A percentile compares a stretch with the other conserved stretches of the same genome.
Conservation (phyloP, 2,888 invertebrate species). For the Patella caerulea region DNA sequence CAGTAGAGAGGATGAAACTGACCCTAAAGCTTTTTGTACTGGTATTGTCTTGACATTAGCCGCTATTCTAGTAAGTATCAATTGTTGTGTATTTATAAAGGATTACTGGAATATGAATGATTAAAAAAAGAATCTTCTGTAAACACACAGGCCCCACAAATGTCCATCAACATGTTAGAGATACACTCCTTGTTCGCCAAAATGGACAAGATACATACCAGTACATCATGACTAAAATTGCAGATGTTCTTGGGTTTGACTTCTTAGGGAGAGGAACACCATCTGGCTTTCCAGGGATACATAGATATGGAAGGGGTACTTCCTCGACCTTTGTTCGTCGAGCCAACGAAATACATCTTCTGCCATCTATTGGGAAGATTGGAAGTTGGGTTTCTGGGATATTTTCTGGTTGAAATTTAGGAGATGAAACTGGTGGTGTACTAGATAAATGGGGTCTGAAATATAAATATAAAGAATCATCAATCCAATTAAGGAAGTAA, state of each 20-base stretch:
- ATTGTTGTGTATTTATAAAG: no score
- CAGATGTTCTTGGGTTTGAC: neutral
- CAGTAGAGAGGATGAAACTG: slow-evolving; percentile 4
- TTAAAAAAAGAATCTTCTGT: no score
- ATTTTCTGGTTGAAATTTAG: neutral
- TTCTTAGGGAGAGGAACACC: slow-evolving; percentile 24
- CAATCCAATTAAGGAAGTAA: no score
- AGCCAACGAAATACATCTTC: slow-evolving; percentile 16
- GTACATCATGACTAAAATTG: neutral
- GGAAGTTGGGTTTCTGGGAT: neutral
- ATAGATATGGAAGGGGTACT: slow-evolving; percentile 24
- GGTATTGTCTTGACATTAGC: slow-evolving; percentile 48
- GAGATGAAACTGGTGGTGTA: no score
- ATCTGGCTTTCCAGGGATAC: slow-evolving; percentile 18
- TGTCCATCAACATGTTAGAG: no score
- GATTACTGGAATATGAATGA: no score
- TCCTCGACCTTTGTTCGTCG: slow-evolving; percentile 14
- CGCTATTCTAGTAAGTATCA: slow-evolving; percentile 40
- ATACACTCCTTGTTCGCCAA: no score
- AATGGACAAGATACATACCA: neutral
- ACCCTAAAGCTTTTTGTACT: slow-evolving; percentile 41
- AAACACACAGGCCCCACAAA: no score
- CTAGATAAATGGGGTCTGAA: no score
- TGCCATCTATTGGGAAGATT: neutral
- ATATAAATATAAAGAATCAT: no score